Conservation (phyloP, 2,113 vertebrate genomes). For the Lepus timidus region DNA sequence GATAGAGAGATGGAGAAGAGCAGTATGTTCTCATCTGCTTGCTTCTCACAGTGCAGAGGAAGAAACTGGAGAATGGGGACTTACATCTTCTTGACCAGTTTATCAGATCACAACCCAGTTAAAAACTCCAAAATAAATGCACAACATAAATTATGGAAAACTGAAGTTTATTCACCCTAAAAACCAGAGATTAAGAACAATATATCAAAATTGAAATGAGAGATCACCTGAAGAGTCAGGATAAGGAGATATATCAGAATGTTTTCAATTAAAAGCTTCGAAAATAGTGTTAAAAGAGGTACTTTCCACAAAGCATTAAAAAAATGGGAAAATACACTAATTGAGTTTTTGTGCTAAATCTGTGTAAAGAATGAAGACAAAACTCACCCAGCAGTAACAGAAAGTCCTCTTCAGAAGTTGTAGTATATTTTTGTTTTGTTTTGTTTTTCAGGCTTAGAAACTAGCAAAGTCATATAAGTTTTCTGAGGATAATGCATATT, state of each 20-base stretch:
- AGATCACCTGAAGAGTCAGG: not conserved
- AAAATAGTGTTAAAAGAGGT: constrained; percentile 40
- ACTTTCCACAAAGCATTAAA: constrained; percentile 36
- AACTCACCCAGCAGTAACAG: not conserved
- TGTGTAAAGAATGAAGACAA: not conserved
- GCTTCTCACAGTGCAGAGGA: not conserved
- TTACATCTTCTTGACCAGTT: not conserved
- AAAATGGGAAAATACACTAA: not conserved
- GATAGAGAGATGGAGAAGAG: not conserved
- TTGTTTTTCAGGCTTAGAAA: not conserved
- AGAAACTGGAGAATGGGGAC: not conserved
- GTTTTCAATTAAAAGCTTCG: not conserved
- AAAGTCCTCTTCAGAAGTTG: not conserved
- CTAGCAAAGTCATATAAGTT: not conserved
- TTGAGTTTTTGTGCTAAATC: constrained; percentile 43
- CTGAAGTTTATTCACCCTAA: constrained; percentile 23
- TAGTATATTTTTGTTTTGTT: not conserved
- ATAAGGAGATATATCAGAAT: constrained; percentile 39
- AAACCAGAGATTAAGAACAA: not conserved
- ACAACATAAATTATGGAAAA: constrained; percentile 4
- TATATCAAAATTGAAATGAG: constrained; percentile 44
- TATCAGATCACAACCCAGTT: constrained; percentile 9
- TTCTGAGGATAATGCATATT: not conserved
- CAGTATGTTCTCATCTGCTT: not conserved
- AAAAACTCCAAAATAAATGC: constrained; percentile 41